Evolutionary conservation across 1,140 invertebrate species (phyloP).

Genomic region (Bradysia coprophila): DNA sequence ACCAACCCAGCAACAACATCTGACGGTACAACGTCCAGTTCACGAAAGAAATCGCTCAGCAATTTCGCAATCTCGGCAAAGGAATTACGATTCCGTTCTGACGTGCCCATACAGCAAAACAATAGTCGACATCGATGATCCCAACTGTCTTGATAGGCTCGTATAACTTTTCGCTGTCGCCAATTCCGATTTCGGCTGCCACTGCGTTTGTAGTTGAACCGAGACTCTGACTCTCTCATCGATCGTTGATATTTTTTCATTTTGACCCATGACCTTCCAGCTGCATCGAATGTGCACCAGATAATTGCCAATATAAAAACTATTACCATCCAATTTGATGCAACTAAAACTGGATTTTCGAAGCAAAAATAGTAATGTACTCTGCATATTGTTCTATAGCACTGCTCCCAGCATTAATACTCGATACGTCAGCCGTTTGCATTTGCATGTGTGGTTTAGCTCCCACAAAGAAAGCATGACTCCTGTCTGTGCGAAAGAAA

Average conservation of each 20-base stretch:
- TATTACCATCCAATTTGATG: constrained; percentile 63
- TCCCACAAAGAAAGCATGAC: no score
- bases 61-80: constrained; percentile 73
- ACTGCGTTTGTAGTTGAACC: constrained; percentile 57
- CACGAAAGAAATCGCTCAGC: constrained; percentile 76
- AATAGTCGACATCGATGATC: constrained; percentile 65
- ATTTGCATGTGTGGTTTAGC: background rate
- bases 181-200: constrained; percentile 67
- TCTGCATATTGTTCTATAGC: no score
- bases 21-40: constrained; percentile 81
- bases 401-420: no score
- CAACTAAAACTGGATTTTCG: constrained; percentile 46
- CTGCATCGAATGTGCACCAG: constrained; percentile 78
- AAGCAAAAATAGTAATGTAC: no score
- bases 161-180: constrained; percentile 75
- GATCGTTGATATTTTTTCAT: constrained; percentile 81
- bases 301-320: constrained; percentile 55
- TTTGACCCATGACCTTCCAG: constrained; percentile 82
- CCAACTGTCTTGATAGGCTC: constrained; percentile 83
- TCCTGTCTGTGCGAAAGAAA: no score
- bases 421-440: background rate
- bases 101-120: constrained; percentile 71
- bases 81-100: constrained; percentile 63
- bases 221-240: constrained; percentile 52
- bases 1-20: constrained; percentile 78